Conservation (phyloP, 2,888 invertebrate genomes). For the Mythimna ferrago region DNA sequence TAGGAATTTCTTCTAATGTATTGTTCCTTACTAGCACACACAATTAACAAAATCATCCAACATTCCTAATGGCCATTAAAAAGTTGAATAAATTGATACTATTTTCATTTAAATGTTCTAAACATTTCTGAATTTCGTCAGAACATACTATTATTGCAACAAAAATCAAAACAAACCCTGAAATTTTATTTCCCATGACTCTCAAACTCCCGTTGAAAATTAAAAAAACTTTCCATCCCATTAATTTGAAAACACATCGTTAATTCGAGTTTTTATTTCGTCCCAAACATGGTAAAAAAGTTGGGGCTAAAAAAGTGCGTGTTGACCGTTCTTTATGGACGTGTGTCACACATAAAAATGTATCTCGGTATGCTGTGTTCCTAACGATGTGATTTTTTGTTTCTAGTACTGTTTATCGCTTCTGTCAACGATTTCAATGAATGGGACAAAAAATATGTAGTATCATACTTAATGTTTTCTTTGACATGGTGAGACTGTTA, state of each 20-base stretch:
- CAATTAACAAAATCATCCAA: background rate
- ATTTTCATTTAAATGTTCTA: background rate
- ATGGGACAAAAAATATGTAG: slow-evolving; percentile 39
- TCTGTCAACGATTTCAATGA: slow-evolving; percentile 57
- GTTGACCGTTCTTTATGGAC: slow-evolving; percentile 55
- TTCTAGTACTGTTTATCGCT: slow-evolving; percentile 59
- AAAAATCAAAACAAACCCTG: slow-evolving; percentile 25
- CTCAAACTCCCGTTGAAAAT: slow-evolving; percentile 13
- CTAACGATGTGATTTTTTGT: slow-evolving; percentile 70
- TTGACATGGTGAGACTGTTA: slow-evolving; percentile 13
- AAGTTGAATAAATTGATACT: background rate
- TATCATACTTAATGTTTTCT: slow-evolving; percentile 36
- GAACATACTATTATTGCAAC: background rate
- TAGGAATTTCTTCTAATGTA: slow-evolving; percentile 15
- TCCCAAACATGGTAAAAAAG: slow-evolving; percentile 29
- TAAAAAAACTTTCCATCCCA: slow-evolving; percentile 28
- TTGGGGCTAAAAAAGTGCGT: slow-evolving; percentile 35
- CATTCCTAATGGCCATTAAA: background rate
- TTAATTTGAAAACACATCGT: slow-evolving; percentile 49
- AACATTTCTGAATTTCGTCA: background rate
- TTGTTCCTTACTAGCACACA: slow-evolving; percentile 8
- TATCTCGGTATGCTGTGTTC: slow-evolving; percentile 63
- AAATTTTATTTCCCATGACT: background rate
- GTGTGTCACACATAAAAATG: slow-evolving; percentile 67
- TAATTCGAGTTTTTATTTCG: slow-evolving; percentile 44